Percentiles rank a stretch among this genome's conserved stretches.
Conservation (phyloP, 2,797 vertebrate genomes). For the Tinamus major region DNA sequence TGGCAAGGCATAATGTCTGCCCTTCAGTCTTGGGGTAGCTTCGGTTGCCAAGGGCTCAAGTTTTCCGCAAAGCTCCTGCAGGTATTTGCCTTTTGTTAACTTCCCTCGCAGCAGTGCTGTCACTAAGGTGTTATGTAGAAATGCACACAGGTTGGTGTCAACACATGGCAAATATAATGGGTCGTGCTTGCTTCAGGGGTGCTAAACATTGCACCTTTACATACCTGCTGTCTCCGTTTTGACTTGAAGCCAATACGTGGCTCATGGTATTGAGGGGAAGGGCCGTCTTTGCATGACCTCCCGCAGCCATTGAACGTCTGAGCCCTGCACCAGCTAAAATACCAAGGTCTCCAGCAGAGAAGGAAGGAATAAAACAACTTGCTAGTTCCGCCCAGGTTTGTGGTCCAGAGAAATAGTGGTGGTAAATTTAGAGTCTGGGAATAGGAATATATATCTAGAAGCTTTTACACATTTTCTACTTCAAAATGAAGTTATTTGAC, state of each 20-base stretch:
- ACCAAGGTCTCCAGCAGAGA: neutral
- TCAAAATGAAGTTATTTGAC: neutral
- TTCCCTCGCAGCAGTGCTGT: neutral
- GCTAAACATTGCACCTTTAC: neutral
- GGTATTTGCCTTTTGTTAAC: slow-evolving; percentile 10
- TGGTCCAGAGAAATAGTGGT: neutral
- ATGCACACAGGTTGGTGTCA: neutral
- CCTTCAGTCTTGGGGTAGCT: neutral
- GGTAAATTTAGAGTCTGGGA: neutral
- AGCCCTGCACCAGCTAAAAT: neutral
- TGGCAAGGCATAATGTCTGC: neutral
- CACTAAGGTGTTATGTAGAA: neutral
- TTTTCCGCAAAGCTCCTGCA: neutral
- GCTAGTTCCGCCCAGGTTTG: neutral
- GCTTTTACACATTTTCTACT: neutral
- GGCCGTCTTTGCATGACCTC: neutral
- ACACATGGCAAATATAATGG: neutral
- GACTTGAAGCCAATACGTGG: neutral
- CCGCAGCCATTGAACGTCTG: neutral
- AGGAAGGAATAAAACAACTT: neutral
- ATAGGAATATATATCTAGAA: neutral
- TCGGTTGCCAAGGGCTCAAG: slow-evolving; percentile 19
- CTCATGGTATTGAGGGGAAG: neutral
- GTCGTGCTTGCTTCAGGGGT: neutral
- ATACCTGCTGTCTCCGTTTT: neutral